These are phyloP conservation scores for Ibycter americanus DNA, from an alignment of 2,797 vertebrate species.

Conservation along the genomic window DNA sequence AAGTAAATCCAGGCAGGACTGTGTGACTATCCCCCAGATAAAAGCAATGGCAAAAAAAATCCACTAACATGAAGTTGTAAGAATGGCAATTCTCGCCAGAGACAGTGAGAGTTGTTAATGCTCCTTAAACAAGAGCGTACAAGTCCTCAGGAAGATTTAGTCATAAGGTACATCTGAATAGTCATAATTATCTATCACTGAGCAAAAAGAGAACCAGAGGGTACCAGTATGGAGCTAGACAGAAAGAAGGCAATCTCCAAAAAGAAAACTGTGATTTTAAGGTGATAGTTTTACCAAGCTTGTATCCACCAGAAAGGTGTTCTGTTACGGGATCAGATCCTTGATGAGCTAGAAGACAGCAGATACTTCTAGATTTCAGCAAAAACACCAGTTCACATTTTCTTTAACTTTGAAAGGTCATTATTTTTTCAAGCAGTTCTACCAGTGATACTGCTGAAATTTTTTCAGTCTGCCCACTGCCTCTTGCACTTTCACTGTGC, in stretches of 20 bases:
- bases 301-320: background rate
- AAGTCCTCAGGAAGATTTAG: background rate
- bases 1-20: background rate
- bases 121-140: background rate
- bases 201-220: background rate
- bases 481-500: background rate
- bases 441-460: background rate
- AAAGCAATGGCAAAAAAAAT: background rate
- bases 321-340: background rate
- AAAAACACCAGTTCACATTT: background rate
- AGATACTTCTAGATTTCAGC: background rate
- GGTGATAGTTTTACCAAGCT: background rate
- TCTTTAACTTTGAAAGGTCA: background rate
- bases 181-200: background rate
- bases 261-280: background rate
- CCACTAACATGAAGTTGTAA: background rate
- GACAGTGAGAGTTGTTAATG: background rate
- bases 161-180: background rate
- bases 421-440: background rate
- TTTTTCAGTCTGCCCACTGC: background rate
- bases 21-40: background rate
- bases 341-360: background rate
- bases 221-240: background rate
- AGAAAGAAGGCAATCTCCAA: background rate
- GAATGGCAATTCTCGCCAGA: background rate